phyloP scores from a whole-genome alignment of 2,113 vertebrate species.

The Equus quagga region DNA sequence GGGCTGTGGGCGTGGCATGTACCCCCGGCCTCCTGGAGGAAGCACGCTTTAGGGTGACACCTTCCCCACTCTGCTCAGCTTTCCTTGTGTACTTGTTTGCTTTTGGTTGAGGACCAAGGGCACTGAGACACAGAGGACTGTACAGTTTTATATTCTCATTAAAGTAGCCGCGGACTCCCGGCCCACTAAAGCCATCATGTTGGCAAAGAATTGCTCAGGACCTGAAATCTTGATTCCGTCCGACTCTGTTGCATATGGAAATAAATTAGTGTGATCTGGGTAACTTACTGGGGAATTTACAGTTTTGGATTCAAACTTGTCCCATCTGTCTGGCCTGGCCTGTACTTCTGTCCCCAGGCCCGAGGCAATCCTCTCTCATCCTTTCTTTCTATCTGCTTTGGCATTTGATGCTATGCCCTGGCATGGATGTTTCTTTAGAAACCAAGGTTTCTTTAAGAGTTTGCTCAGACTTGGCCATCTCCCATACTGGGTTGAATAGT shows the following conservation, averaged over 20 bases:
- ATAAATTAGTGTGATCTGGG: not conserved
- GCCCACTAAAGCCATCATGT: not conserved
- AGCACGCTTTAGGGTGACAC: rapidly evolving
- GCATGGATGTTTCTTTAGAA: not conserved
- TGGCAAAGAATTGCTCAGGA: not conserved
- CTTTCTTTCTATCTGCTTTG: rapidly evolving
- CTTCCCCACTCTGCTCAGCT: rapidly evolving
- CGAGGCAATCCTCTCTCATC: not conserved
- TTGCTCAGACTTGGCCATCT: not conserved
- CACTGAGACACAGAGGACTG: not conserved
- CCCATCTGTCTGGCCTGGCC: not conserved
- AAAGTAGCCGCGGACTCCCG: no score
- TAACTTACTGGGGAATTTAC: not conserved
- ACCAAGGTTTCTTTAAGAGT: not conserved
- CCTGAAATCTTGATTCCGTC: not conserved
- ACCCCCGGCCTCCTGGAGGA: rapidly evolving
- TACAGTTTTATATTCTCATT: not conserved
- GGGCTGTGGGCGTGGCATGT: rapidly evolving
- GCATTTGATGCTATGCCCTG: not conserved
- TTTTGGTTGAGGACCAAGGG: not conserved
- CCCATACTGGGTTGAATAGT: not conserved
- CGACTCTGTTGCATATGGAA: not conserved
- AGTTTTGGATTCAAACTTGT: not conserved
- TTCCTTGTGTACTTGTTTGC: not conserved
- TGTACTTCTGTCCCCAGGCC: not conserved